Evolutionary conservation across 2,888 invertebrate genomes (phyloP).

Genomic region (Drosophila imparisetae): DNA sequence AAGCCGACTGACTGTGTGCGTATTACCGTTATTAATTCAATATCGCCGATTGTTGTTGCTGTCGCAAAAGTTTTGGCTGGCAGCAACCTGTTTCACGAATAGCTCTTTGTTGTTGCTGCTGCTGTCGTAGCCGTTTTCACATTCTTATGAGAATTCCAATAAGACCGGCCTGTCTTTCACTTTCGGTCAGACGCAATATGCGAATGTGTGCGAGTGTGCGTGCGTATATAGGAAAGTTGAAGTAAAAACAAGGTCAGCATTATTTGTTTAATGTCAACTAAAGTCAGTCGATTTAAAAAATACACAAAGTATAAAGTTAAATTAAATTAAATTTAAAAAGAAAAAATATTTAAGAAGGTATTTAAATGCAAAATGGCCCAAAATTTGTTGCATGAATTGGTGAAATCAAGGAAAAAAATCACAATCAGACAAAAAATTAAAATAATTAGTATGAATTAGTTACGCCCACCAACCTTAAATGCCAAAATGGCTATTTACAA

Average conservation of each 20-base stretch:
- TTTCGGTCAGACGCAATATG: conserved; percentile 54
- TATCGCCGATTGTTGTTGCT: conserved; percentile 23
- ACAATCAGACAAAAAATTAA: too few species aligned
- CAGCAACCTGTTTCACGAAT: conserved; percentile 55
- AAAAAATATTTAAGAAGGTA: too few species aligned
- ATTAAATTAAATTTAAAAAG: too few species aligned
- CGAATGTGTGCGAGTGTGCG: conserved; percentile 12
- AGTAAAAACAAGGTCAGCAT: conserved; percentile 60
- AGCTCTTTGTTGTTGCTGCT: conserved; percentile 25
- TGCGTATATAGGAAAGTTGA: conserved; percentile 49
- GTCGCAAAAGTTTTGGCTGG: conserved; percentile 23
- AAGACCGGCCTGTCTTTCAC: conserved; percentile 68
- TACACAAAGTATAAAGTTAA: too few species aligned
- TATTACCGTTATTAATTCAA: conserved; percentile 47
- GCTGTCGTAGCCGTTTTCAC: conserved; percentile 49
- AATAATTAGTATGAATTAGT: too few species aligned
- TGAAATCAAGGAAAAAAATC: too few species aligned
- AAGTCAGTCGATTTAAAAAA: too few species aligned
- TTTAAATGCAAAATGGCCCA: too few species aligned
- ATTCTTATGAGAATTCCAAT: conserved; percentile 78
- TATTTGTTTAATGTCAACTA: too few species aligned
- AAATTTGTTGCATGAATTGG: too few species aligned
- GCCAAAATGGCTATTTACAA: too few species aligned
- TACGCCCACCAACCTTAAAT: too few species aligned
- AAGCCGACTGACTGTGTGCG: conserved; percentile 20